These are phyloP conservation scores for Istiophorus platypterus DNA, from an alignment of 2,113 vertebrate species.

Conservation along the genomic window DNA sequence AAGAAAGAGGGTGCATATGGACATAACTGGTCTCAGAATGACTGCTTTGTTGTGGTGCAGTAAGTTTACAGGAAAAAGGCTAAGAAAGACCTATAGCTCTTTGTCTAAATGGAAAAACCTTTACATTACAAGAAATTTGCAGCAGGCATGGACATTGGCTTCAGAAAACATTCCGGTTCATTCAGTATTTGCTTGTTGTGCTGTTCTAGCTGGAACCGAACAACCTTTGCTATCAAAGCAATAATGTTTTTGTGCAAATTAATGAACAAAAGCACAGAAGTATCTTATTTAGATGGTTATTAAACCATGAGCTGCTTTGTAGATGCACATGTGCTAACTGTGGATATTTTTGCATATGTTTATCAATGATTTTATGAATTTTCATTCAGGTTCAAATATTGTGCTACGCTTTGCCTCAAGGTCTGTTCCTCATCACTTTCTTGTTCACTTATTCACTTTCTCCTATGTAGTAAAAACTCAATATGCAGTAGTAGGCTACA, in stretches of 20 bases:
- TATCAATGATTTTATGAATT: too few species aligned
- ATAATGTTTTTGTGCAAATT: not conserved
- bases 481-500: not conserved
- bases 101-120: conserved; percentile 39
- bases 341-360: not conserved
- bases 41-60: conserved; percentile 46
- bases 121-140: not conserved
- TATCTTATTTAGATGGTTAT: not conserved
- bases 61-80: conserved; percentile 23
- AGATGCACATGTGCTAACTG: not conserved
- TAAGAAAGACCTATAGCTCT: not conserved
- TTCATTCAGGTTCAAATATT: too few species aligned
- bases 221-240: too few species aligned
- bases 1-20: conserved; percentile 30
- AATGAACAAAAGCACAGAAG: not conserved
- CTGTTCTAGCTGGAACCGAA: not conserved
- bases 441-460: not conserved
- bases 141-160: not conserved
- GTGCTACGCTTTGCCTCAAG: too few species aligned
- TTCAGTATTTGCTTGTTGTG: not conserved
- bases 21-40: not conserved
- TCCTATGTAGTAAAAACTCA: not conserved
- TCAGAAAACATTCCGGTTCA: too few species aligned
- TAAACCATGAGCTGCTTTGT: not conserved
- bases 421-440: not conserved